phyloP scores from a whole-genome alignment of 2,888 invertebrate species.

The Nezara viridula region DNA sequence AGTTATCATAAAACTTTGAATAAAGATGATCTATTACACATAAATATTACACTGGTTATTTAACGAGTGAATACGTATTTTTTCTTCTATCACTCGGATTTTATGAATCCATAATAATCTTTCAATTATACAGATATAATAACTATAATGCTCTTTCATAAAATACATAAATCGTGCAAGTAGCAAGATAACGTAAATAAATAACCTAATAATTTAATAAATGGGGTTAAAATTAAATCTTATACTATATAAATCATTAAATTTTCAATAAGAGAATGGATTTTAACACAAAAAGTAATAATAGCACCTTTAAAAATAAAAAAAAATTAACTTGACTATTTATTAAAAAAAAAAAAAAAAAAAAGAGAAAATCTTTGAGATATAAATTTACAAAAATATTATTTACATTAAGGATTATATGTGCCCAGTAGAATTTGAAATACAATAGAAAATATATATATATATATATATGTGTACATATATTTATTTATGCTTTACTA shows the following conservation, averaged over 20 bases:
- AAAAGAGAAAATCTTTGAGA: neutral
- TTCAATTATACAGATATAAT: neutral
- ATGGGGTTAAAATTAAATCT: neutral
- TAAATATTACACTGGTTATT: neutral
- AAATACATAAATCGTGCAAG: neutral
- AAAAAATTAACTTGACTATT: neutral
- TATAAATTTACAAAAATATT: constrained; percentile 47
- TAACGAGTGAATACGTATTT: neutral
- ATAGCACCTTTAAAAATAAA: constrained; percentile 11
- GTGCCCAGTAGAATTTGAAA: constrained; percentile 15
- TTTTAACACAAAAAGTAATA: neutral
- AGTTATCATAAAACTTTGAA: neutral
- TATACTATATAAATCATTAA: neutral
- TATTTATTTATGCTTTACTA: neutral
- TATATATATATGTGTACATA: neutral
- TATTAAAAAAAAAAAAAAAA: neutral
- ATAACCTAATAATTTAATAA: neutral
- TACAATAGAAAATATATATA: constrained; percentile 22
- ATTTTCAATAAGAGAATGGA: neutral
- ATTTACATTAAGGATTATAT: constrained; percentile 32
- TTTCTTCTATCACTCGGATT: neutral
- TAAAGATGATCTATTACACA: neutral
- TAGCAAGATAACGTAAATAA: neutral
- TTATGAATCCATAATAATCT: neutral
- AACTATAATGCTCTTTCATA: neutral